Conservation (phyloP, 2,888 invertebrate genomes). For the Pedicia rivosa region DNA sequence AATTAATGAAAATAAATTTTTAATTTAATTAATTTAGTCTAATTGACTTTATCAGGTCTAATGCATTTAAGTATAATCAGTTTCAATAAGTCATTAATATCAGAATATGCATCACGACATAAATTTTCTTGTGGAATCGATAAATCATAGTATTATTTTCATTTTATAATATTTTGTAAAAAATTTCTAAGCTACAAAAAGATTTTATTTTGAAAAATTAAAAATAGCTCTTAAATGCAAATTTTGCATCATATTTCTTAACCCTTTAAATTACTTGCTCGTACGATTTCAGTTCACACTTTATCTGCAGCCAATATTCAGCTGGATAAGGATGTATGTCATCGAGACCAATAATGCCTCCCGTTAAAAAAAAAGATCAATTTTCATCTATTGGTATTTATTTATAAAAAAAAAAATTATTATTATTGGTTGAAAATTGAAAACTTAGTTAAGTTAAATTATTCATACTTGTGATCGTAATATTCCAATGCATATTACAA, state of each 20-base stretch:
- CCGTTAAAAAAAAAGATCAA: slow-evolving; percentile 47
- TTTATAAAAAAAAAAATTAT: neutral
- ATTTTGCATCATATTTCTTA: slow-evolving; percentile 21
- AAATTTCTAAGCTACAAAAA: slow-evolving; percentile 29
- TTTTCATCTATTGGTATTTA: slow-evolving; percentile 26
- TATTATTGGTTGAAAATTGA: too few species aligned
- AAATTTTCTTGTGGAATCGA: slow-evolving; percentile 52
- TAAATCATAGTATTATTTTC: slow-evolving; percentile 72
- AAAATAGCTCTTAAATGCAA: neutral
- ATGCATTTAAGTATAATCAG: slow-evolving; percentile 66
- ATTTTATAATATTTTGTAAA: slow-evolving; percentile 39
- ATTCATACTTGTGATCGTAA: slow-evolving; percentile 38
- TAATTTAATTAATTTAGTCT: slow-evolving; percentile 38
- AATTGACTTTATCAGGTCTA: slow-evolving; percentile 80
- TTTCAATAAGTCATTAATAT: slow-evolving; percentile 42
- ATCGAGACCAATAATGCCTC: slow-evolving; percentile 72
- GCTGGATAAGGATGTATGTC: slow-evolving; percentile 70
- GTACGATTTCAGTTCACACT: slow-evolving; percentile 73
- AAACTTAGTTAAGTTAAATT: too few species aligned
- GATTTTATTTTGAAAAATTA: slow-evolving; percentile 1
- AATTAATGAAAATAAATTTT: too few species aligned
- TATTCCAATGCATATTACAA: slow-evolving; percentile 65
- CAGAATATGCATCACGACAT: slow-evolving; percentile 52
- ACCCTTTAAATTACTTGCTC: slow-evolving; percentile 47
- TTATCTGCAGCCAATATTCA: slow-evolving; percentile 76